Base-by-base conservation (phyloP, 2,113 vertebrate genomes). In the Anser cygnoides region DNA sequence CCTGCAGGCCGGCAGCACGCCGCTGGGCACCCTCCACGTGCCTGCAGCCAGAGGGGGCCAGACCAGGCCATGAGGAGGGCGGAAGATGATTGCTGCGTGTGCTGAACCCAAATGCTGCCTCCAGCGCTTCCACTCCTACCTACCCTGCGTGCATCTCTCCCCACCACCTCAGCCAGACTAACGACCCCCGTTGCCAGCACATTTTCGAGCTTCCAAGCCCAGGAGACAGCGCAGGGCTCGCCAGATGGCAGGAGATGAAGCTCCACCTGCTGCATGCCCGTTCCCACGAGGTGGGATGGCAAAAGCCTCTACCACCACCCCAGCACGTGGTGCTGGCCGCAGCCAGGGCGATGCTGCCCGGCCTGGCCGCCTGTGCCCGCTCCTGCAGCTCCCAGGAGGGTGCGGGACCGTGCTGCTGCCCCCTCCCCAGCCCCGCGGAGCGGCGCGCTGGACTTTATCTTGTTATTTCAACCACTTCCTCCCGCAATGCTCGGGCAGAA, bases 101-200 rank as follows among this genome's bases (percentile, higher is more conserved):
- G 20, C 33, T n/a, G 19, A 43, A 54, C 31, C 19, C 3, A 29
- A 7, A 5, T 0, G 8, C 0, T 9, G 10, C 70, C 84, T 17
- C 11, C 59, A 33, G 23, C 65, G 5, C 46, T 35, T 9, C 23
- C 13, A 26, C 18, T 16, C 21, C 43, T 2, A 11, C 52, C 49
- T 4, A 1, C 6, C 1, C 22, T 1, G 6, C 22, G 13, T 1
- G 2, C 65, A 50, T 21, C 12, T 3, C 16, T 15, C 46, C 79
- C 17, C 23, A 12, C 15, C 75, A 19, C 1, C 23, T 16, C 28
- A 20, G 3, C 73, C 78, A 26, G 28, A 8, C 2, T 0, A 33
- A 16, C 17, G 10, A 2, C 3, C 0, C 49, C 19, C 5, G 15
- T 29, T 41, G 8, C 25, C 80, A 58, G 22, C 11, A 0, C 0